Evolutionary conservation across 2,113 vertebrate species (phyloP).

Genomic region (Nipponia nippon): DNA sequence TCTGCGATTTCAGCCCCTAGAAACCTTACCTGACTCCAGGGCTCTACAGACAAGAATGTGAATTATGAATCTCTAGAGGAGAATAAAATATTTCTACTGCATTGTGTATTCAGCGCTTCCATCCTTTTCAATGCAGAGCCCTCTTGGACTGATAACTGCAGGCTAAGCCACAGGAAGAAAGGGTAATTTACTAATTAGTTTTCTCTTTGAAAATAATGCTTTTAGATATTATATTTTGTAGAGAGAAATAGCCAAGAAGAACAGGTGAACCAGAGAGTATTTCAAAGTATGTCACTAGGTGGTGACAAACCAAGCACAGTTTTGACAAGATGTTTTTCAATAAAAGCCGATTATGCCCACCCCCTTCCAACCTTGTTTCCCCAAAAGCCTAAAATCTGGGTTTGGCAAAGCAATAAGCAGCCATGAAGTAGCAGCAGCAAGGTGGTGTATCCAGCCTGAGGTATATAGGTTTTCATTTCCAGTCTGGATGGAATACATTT

Average conservation of each 20-base stretch:
- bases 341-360: not conserved
- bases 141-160: not conserved
- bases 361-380: not conserved
- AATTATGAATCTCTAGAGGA: constrained; percentile 2
- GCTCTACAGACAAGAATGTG: not conserved
- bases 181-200: not conserved
- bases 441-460: not conserved
- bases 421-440: not conserved
- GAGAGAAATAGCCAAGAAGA: not conserved
- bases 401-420: not conserved
- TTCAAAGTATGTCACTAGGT: not conserved
- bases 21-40: not conserved
- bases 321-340: not conserved
- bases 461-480: not conserved
- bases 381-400: not conserved
- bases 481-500: not conserved
- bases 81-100: constrained; percentile 21
- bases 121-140: not conserved
- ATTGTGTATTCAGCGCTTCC: constrained; percentile 2
- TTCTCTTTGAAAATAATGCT: not conserved
- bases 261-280: not conserved
- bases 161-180: not conserved
- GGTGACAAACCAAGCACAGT: not conserved
- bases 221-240: not conserved
- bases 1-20: not conserved